Base-by-base conservation (phyloP, 2,113 vertebrate species). In the Columbina picui region DNA sequence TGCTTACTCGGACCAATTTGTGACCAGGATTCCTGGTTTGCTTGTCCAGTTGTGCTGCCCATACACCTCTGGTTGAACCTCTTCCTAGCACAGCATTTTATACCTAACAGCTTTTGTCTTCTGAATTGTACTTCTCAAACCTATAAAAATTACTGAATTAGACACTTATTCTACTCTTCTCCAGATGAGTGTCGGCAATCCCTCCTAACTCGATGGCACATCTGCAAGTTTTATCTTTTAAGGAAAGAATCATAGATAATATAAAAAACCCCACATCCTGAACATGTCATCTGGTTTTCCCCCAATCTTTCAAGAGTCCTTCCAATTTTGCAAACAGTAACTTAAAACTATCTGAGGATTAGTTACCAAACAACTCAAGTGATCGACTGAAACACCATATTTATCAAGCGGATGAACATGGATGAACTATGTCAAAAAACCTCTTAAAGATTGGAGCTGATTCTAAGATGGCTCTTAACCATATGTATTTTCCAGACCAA, bases 401-500 rank as follows among this genome's bases (percentile, higher is more conserved):
- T 73, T 45, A 81, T 69, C 74, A 86, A 65, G 41, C 2, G 0
- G 8, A 63, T 30, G 4, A 65, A 77, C 5, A 15, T 0, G 5
- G 23, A 45, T 45, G 43, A 91, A 84, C 39, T 68, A 43, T 0
- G 0, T 3, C 89, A 15, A 89, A 89, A 64, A 82, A 68, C 1
- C 12, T 38, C 32, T 12, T 14, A 19, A 52, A 78, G 61, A 49
- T 10, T 63, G 38, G 70, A 84, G 52, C 8, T 30, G 7, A 63
- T 87, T 50, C 14, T 18, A 57, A 57, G n/a, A 34, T 3, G 11
- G 25, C 34, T 68, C 38, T 79, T 39, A 52, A 56, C 13, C 6
- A 15, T 8, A 60, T 0, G 0, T 10, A 43, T 49, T 69, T 55
- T 69, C 10, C 27, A 84, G 16, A 14, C 2, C 9, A 49, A n/a